Evolutionary conservation across 2,113 vertebrate genomes (phyloP), one percentile per base, ranked within the genome.

Genomic region (Suricata suricatta): DNA sequence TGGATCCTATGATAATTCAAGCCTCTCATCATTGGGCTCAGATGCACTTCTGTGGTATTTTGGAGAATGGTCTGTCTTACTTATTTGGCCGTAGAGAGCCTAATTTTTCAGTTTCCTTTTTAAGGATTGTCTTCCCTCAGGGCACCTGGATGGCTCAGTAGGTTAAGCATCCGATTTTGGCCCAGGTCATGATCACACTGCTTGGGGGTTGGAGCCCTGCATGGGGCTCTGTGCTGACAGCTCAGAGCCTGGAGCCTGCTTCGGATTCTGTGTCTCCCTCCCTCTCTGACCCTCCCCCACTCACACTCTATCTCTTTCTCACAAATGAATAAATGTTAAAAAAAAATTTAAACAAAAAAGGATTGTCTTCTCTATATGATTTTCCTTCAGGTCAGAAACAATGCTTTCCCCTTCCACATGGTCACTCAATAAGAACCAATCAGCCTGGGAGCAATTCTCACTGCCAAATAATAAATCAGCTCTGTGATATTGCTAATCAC

Each of bases 351-450:
- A 41, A 41, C 41, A 41, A 5, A 41, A 41, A 41, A 77, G 52
- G 80, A 54, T 33, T 60, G 35, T 64, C 41, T 84, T 95, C 15
- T 3, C 35, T 44, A 10, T 63, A 21, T 13, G 81, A 71, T 64
- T 94, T 90, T 88, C 41, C 35, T 93, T 79, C 17, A 25, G 83
- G 31, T 90, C 52, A 50, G 82, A 97, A 92, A 77, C 52, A 41
- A 77, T 54, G 16, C 63, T n/a, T 31, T 81, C 3, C 21, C 15
- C 17, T 66, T 86, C 38, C 29, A 21, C 3, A 5, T n/a, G 68
- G 31, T 1, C 14, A 19, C 31, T 71, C 60, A 38, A 2, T 3
- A 72, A 54, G 71, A n/a, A 41, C 10, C 19, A n/a, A 8, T 21
- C 50, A 77, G 68, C 6, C 3, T 27, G 25, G 11, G 2, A 27